phyloP scores from a whole-genome alignment of 2,797 vertebrate species.

The Tympanoctomys barrerae region DNA sequence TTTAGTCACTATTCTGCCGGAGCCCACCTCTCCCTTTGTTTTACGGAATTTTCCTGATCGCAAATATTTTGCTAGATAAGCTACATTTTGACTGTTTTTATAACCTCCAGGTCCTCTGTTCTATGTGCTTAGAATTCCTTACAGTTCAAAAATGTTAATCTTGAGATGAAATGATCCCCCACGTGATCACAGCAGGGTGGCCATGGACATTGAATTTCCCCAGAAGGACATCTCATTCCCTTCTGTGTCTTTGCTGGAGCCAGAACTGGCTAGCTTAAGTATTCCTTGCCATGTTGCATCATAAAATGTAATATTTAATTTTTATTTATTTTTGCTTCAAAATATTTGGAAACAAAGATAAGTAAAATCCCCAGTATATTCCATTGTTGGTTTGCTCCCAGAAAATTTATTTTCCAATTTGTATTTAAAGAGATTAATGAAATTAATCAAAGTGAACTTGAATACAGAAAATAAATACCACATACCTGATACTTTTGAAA shows the following conservation, averaged over 20 bases:
- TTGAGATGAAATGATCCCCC: neutral
- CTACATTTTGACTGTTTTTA: neutral
- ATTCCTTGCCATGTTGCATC: rapidly evolving
- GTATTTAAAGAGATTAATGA: neutral
- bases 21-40: neutral
- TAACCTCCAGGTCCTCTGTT: neutral
- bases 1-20: neutral
- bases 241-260: neutral
- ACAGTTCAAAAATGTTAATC: neutral
- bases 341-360: neutral
- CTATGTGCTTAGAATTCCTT: neutral
- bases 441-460: neutral
- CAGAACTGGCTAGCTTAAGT: neutral
- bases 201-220: neutral
- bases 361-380: no score
- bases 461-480: slow-evolving; percentile 22
- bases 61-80: neutral
- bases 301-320: neutral
- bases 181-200: neutral
- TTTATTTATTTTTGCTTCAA: neutral
- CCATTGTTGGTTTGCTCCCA: neutral
- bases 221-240: neutral
- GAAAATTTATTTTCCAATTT: slow-evolving; percentile 8
- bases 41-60: neutral
- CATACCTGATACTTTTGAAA: neutral